These are phyloP conservation scores for Semnornis frantzii DNA, from an alignment of 2,113 vertebrate species.

Conservation along the genomic window DNA sequence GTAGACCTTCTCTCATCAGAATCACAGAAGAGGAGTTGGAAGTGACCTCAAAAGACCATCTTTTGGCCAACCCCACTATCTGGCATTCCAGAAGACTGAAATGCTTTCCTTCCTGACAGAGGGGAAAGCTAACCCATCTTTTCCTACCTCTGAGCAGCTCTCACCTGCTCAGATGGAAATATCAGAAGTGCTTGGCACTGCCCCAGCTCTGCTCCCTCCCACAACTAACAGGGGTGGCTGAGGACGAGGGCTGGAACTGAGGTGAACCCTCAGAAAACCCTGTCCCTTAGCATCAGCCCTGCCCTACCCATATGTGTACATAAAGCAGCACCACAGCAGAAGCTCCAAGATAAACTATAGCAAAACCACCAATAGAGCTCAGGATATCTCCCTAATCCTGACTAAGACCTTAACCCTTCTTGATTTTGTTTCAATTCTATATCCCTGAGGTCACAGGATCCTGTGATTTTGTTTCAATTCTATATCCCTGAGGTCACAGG, in stretches of 20 bases:
- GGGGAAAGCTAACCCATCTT: background rate
- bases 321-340: background rate
- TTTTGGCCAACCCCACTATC: background rate
- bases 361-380: background rate
- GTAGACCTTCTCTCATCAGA: background rate
- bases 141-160: background rate
- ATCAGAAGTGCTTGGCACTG: rapidly evolving
- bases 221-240: background rate
- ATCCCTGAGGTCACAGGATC: background rate
- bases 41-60: no score
- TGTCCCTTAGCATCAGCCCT: background rate
- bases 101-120: background rate
- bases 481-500: no score
- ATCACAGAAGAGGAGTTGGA: no score
- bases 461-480: no score
- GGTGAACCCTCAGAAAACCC: background rate
- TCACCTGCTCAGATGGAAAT: background rate
- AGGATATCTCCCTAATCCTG: background rate
- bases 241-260: background rate
- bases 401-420: background rate
- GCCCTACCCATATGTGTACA: no score
- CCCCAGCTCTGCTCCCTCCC: background rate
- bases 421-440: background rate
- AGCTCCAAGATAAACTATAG: background rate
- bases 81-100: background rate